These are phyloP conservation scores for Mastomys coucha DNA, from an alignment of 2,113 vertebrate species.

Conservation along the genomic window DNA sequence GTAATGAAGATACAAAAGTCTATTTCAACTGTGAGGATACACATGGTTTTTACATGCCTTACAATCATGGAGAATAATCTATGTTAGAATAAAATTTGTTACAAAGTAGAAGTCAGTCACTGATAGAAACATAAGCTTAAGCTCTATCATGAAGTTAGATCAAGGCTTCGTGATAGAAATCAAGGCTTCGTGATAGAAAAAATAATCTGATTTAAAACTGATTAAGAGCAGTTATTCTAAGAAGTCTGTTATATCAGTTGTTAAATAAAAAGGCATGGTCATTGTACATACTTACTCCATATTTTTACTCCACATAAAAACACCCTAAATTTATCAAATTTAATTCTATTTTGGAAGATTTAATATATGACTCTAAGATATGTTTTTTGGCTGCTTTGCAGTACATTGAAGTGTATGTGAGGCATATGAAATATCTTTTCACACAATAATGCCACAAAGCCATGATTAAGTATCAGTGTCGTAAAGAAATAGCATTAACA, in stretches of 20 bases:
- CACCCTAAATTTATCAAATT: neutral
- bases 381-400: neutral
- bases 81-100: neutral
- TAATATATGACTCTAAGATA: neutral
- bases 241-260: neutral
- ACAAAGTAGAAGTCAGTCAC: neutral
- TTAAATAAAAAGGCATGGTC: neutral
- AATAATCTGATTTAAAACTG: neutral
- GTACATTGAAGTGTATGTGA: neutral
- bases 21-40: neutral
- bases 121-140: neutral
- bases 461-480: neutral
- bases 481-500: neutral
- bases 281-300: neutral
- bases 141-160: neutral
- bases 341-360: neutral
- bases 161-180: neutral
- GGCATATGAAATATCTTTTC: neutral
- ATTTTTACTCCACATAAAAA: neutral
- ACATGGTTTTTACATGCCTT: neutral
- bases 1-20: neutral
- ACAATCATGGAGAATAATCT: neutral
- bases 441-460: neutral
- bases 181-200: neutral
- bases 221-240: neutral